These are phyloP conservation scores for Actinostola sp. DNA, from an alignment of 92 coral and sea anemone genomes.

Conservation along the genomic window DNA sequence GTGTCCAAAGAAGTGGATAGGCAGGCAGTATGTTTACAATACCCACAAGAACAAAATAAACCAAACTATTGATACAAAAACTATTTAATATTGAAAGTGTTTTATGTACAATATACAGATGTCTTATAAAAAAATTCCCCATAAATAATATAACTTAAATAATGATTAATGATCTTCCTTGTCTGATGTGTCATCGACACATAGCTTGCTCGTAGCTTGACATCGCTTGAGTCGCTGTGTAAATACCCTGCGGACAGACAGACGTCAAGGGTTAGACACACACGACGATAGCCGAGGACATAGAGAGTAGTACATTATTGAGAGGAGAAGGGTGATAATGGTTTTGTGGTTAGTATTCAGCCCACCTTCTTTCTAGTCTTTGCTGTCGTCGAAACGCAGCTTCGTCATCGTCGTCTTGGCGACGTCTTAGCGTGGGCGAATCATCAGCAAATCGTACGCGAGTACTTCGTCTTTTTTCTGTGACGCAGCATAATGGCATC, in stretches of 20 bases:
- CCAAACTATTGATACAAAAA: too few relatives aligned
- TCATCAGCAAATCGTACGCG: slow-evolving; percentile 88
- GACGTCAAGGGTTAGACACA: background rate
- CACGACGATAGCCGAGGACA: too few relatives aligned
- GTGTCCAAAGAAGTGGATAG: too few relatives aligned
- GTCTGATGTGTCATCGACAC: too few relatives aligned
- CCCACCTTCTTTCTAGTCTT: slow-evolving; percentile 74
- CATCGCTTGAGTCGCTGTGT: slow-evolving; percentile 64
- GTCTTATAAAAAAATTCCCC: too few relatives aligned
- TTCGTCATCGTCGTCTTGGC: slow-evolving; percentile 48
- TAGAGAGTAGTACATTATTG: background rate
- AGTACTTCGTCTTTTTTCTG: slow-evolving; percentile 34
- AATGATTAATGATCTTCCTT: too few relatives aligned
- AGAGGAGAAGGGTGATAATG: background rate
- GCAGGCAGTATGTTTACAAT: too few relatives aligned
- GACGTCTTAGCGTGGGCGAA: slow-evolving; percentile 22
- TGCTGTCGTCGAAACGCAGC: slow-evolving; percentile 56
- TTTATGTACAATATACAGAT: too few relatives aligned
- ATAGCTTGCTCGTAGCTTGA: slow-evolving; percentile 46
- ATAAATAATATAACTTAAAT: too few relatives aligned
- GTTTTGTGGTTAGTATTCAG: too few relatives aligned
- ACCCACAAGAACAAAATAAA: too few relatives aligned
- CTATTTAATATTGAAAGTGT: too few relatives aligned
- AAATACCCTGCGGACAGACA: slow-evolving; percentile 54
- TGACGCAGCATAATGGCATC: background rate